Evolutionary conservation across 2,797 vertebrate genomes (phyloP), one percentile per base, ranked within the genome.

Genomic region (Acanthopagrus latus): DNA sequence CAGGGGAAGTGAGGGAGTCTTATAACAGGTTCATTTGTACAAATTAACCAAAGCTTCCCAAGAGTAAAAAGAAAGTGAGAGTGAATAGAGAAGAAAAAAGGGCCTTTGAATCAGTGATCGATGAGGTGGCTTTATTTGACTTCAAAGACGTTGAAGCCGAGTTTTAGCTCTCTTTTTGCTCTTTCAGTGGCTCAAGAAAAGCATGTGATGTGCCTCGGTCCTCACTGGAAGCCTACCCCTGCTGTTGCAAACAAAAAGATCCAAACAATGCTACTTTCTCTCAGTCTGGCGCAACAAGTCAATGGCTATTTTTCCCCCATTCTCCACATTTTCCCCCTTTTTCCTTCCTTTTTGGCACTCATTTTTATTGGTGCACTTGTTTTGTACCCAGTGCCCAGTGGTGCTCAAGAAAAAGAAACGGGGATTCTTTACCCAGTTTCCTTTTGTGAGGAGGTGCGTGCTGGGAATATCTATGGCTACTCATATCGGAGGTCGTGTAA

Each of bases 111-210:
- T 94, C 85, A 85, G 95, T 99, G 98, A 99, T 99, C 95, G 97
- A 99, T 98, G 98, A 97, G 96, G 95, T 93, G 65, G 82, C 93
- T 97, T 98, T 97, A 96, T 96, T 93, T 94, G 88, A 95, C 95
- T 97, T 97, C 96, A 97, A 97, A 98, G 92, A 70, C 25, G 76
- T 91, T 91, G 80, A 81, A 90, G 79, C 85, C 44, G 7, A 81
- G 74, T 82, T 91, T 88, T 88, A 87, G 90, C 80, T 73, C 65
- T 78, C 78, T 56, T 74, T 91, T 78, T 81, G 80, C 86, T 91
- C 83, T 91, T 91, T 91, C 79, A 90, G 80, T 78, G 87, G 88
- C 76, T 83, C 74, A 81, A 80, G 86, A 51, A 79, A 92, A 95
- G 90, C 95, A 93, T 86, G 44, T 94, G 95, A 92, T 91, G 89